Conservation (phyloP, 2,113 vertebrate species). For the Eulemur rufifrons region DNA sequence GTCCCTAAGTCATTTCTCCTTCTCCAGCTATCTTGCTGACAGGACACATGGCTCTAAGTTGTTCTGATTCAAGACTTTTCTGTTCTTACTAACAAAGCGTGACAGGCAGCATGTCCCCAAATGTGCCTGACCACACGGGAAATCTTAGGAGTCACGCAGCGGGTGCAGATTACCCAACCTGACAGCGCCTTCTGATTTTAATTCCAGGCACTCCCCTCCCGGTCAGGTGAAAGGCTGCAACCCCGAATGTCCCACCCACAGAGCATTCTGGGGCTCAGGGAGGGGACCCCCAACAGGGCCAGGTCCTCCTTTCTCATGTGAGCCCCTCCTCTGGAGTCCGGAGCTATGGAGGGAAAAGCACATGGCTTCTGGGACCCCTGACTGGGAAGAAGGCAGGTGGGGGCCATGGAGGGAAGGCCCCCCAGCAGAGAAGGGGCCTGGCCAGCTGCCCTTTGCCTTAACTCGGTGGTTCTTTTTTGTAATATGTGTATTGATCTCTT, state of each 20-base stretch:
- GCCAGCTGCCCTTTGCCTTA: background rate
- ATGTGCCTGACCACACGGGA: background rate
- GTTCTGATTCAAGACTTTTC: constrained; percentile 51
- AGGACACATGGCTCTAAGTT: background rate
- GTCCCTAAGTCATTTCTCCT: constrained; percentile 33
- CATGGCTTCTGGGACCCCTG: background rate
- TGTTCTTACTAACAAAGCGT: constrained; percentile 24
- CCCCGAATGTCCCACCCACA: background rate
- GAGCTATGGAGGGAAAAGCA: background rate
- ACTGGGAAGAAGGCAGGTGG: background rate
- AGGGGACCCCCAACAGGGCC: background rate
- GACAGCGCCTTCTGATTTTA: background rate
- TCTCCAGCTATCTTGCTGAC: constrained; percentile 50
- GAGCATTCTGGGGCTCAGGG: background rate
- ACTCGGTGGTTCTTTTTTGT: background rate
- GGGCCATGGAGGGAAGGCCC: background rate
- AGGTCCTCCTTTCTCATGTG: background rate
- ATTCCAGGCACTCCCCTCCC: background rate
- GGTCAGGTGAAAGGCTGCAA: background rate
- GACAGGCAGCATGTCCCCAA: background rate
- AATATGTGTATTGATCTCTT: no score
- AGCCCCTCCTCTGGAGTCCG: background rate
- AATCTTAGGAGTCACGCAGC: background rate
- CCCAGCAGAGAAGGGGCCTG: background rate
- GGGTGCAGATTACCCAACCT: background rate